phyloP scores from a whole-genome alignment of 2,888 invertebrate genomes.

The Leptopterna dolabrata region DNA sequence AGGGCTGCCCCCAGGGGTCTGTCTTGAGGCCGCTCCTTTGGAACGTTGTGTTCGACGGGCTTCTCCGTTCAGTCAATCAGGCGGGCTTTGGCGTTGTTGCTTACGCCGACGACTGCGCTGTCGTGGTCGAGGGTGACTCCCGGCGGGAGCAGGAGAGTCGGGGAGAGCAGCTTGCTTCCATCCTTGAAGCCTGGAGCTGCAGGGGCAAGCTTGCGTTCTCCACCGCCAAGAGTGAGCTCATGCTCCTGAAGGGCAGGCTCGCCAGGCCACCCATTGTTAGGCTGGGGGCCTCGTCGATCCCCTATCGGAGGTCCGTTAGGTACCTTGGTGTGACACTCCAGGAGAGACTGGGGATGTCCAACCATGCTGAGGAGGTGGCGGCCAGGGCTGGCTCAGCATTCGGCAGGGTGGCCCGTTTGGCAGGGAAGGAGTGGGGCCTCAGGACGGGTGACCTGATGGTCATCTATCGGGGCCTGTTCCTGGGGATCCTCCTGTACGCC shows the following conservation, averaged over 20 bases:
- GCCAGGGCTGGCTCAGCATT: no score
- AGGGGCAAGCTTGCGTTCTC: neutral
- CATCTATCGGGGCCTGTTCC: neutral
- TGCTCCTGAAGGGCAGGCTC: neutral
- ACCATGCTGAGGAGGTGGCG: no score
- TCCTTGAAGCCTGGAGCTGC: neutral
- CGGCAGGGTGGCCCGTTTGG: no score
- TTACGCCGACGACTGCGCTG: conserved; percentile 4
- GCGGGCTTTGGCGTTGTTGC: neutral
- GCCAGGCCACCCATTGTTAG: no score
- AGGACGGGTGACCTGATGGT: neutral
- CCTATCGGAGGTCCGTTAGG: no score
- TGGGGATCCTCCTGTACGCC: conserved; percentile 20
- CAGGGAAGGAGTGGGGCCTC: neutral
- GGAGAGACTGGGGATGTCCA: no score
- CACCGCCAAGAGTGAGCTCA: neutral
- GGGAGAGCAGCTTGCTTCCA: neutral
- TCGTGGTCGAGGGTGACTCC: neutral
- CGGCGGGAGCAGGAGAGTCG: neutral
- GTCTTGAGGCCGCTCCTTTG: neutral
- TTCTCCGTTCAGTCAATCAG: neutral
- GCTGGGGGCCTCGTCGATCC: no score
- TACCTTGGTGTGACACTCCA: no score
- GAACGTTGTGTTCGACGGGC: neutral
- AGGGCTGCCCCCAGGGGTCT: conserved; percentile 9